Evolutionary conservation across 2,888 invertebrate genomes (phyloP).

Genomic region (Leuctra nigra): DNA sequence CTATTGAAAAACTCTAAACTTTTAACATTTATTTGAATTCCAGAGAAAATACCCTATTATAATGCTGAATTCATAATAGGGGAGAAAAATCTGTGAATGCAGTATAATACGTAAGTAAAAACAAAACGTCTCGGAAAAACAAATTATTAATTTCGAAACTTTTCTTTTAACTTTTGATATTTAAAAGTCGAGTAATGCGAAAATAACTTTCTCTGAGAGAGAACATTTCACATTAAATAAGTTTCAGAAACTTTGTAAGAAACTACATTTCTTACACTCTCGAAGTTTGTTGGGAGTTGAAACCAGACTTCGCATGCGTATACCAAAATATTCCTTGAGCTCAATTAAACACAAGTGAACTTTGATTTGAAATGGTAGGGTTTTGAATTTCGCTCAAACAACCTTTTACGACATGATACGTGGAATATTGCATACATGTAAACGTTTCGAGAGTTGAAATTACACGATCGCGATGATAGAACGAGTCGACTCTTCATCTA

Average conservation of each 20-base stretch:
- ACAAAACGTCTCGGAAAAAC: slow-evolving; percentile 13
- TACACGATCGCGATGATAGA: not conserved
- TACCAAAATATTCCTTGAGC: slow-evolving; percentile 10
- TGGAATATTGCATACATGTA: not conserved
- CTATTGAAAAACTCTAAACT: no score
- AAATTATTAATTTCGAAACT: slow-evolving; percentile 17
- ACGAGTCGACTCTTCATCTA: not conserved
- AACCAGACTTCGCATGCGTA: slow-evolving; percentile 2
- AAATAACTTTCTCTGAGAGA: slow-evolving; percentile 16
- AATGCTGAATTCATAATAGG: not conserved
- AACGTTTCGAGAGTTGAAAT: not conserved
- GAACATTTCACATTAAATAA: slow-evolving; percentile 19
- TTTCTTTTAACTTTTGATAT: slow-evolving; percentile 11
- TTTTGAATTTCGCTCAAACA: not conserved
- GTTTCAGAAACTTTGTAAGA: slow-evolving; percentile 10
- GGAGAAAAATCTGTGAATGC: no score
- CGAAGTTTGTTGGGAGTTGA: slow-evolving; percentile 4
- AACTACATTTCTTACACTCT: slow-evolving; percentile 16
- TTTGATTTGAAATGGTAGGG: not conserved
- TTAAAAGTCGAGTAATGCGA: slow-evolving; percentile 18
- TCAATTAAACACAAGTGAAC: slow-evolving; percentile 10
- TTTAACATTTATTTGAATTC: not conserved
- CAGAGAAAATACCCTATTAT: not conserved
- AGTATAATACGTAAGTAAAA: not conserved
- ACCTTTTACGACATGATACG: no score